Evolutionary conservation across 2,113 vertebrate genomes (phyloP).

Genomic region (Cryptotis parvus): DNA sequence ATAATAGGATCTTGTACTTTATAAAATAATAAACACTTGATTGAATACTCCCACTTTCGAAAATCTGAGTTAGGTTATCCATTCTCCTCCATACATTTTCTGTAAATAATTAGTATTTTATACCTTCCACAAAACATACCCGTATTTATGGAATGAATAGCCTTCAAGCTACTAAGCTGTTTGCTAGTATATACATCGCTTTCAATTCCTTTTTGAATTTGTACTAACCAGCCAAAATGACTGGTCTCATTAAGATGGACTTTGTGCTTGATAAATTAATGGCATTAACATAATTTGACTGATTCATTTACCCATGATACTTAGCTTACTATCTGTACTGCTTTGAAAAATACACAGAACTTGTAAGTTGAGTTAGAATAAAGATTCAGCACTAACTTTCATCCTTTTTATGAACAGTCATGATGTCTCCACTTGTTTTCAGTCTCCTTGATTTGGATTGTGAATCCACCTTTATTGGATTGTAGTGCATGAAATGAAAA

Average conservation of each 20-base stretch:
- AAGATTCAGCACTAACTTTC: slow-evolving; percentile 2
- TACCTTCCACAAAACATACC: not conserved
- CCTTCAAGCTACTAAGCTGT: not conserved
- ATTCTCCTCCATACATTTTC: not conserved
- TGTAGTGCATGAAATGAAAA: slow-evolving; percentile 32
- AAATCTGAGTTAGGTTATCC: not conserved
- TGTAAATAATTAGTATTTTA: not conserved
- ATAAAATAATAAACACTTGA: not conserved
- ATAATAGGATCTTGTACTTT: not conserved
- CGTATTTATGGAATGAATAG: not conserved
- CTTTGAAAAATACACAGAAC: slow-evolving; percentile 17
- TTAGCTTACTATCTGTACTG: not conserved
- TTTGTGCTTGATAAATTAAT: slow-evolving; percentile 5
- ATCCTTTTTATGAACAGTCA: not conserved
- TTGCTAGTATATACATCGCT: not conserved
- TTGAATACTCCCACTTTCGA: not conserved
- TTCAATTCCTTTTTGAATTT: slow-evolving; percentile 17
- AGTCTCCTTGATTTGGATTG: not conserved
- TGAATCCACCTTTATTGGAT: not conserved
- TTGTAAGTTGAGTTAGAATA: not conserved
- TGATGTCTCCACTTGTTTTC: slow-evolving; percentile 19
- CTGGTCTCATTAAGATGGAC: not conserved
- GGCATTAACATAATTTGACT: slow-evolving; percentile 28
- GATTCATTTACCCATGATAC: not conserved
- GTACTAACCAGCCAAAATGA: not conserved